Percentiles rank a stretch among this genome's conserved stretches.
These are phyloP conservation scores for Leptinotarsa lineolata DNA, from an alignment of 1,140 invertebrate species.

Conservation along the genomic window DNA sequence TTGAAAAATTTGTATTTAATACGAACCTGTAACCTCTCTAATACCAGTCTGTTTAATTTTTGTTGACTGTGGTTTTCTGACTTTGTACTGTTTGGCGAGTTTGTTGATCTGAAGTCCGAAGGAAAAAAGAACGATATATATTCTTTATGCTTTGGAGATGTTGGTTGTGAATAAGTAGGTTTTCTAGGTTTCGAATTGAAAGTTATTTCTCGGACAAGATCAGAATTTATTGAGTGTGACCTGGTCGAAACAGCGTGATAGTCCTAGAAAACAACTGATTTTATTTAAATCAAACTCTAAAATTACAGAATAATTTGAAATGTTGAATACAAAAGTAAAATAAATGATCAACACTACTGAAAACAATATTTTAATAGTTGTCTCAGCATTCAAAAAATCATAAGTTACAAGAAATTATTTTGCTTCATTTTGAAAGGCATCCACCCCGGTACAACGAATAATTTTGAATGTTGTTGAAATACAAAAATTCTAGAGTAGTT, in stretches of 20 bases:
- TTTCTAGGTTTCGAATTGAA: constrained; percentile 56
- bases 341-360: too few species aligned
- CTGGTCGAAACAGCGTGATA: constrained; percentile 29
- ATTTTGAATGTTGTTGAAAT: too few species aligned
- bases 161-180: constrained; percentile 63
- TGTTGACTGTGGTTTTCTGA: constrained; percentile 40
- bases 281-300: neutral
- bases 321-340: too few species aligned
- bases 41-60: constrained; percentile 58
- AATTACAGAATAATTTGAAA: neutral
- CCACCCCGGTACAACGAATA: too few species aligned
- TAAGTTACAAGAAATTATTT: too few species aligned
- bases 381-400: too few species aligned
- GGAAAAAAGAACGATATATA: constrained; percentile 60
- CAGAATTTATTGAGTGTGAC: constrained; percentile 61
- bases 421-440: too few species aligned
- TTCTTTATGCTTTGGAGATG: constrained; percentile 71
- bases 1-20: neutral
- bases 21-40: constrained; percentile 36
- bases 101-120: constrained; percentile 26
- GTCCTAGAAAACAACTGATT: constrained; percentile 28
- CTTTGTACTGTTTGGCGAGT: constrained; percentile 43
- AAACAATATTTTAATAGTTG: too few species aligned
- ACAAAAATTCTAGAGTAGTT: too few species aligned
- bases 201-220: constrained; percentile 67